phyloP scores from a whole-genome alignment of 2,888 invertebrate genomes.

The Chrysomela aeneicollis region DNA sequence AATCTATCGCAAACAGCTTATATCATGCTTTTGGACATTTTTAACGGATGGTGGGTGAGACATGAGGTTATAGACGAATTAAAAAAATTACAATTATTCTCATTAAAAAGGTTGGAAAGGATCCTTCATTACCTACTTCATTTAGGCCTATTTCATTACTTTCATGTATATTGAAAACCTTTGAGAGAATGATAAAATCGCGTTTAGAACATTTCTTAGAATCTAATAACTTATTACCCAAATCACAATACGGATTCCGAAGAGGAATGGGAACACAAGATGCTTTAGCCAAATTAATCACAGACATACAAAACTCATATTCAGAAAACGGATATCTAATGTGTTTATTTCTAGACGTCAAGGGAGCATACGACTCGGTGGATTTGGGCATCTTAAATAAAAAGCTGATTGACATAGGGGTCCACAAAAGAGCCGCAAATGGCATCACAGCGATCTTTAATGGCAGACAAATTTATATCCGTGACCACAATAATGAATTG shows the following conservation, averaged over 20 bases:
- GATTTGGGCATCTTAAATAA: constrained; percentile 7
- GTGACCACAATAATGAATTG: constrained; percentile 22
- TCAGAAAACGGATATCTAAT: constrained; percentile 13
- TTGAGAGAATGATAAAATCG: constrained; percentile 11
- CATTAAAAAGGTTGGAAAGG: constrained; percentile 16
- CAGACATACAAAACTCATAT: constrained; percentile 11
- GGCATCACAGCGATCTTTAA: constrained; percentile 10
- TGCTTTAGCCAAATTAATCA: constrained; percentile 14
- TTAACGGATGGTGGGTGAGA: constrained; percentile 14
- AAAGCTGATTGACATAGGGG: background rate
- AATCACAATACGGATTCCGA: constrained; percentile 17
- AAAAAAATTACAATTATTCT: constrained; percentile 7
- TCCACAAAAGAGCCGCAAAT: constrained; percentile 2
- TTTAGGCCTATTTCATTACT: constrained; percentile 19
- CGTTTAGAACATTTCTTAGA: constrained; percentile 11
- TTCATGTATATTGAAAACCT: constrained; percentile 11
- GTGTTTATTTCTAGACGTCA: constrained; percentile 18
- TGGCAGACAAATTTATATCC: constrained; percentile 15
- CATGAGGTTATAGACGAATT: constrained; percentile 5
- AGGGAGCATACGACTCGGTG: constrained; percentile 13
- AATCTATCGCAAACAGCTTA: constrained; percentile 6
- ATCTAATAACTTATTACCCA: constrained; percentile 1
- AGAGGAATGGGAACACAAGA: constrained; percentile 13
- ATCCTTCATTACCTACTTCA: constrained; percentile 12
- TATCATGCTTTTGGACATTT: constrained; percentile 11